A percentile compares a stretch with the other conserved stretches of the same genome.
Conservation (phyloP, 1,140 invertebrate species). For the Papilio polytes region DNA sequence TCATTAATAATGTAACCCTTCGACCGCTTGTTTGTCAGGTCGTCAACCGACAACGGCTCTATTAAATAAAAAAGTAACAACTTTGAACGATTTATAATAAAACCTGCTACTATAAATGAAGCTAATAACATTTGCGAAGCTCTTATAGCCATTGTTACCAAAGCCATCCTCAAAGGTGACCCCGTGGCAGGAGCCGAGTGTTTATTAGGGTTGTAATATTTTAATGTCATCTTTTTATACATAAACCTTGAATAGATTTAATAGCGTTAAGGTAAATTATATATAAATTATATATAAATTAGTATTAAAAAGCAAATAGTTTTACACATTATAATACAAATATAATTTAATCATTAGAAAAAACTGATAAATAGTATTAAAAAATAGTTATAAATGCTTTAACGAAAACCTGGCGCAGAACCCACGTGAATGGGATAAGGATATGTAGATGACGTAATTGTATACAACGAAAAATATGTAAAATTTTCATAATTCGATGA, state of each 20-base stretch:
- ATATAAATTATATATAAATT: no score
- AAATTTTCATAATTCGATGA: background rate
- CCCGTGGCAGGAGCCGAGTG: background rate
- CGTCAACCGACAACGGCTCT: background rate
- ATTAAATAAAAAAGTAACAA: background rate
- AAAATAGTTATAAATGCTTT: no score
- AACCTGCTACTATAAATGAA: background rate
- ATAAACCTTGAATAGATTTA: slow-evolving; percentile 30
- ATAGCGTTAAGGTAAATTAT: background rate
- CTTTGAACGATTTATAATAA: slow-evolving; percentile 5
- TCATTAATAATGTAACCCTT: background rate
- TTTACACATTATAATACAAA: no score
- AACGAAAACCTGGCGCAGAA: no score
- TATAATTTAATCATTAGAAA: no score
- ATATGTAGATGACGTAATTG: no score
- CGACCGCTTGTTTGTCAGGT: background rate
- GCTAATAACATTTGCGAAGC: slow-evolving; percentile 24
- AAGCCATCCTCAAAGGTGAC: slow-evolving; percentile 19
- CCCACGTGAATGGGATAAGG: no score
- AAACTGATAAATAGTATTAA: no score
- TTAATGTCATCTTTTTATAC: slow-evolving; percentile 37
- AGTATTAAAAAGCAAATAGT: no score
- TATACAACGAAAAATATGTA: background rate
- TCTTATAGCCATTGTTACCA: slow-evolving; percentile 28
- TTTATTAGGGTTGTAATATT: slow-evolving; percentile 35